phyloP scores from a whole-genome alignment of 2,888 invertebrate species.

The Pandemis cinnamomeana region DNA sequence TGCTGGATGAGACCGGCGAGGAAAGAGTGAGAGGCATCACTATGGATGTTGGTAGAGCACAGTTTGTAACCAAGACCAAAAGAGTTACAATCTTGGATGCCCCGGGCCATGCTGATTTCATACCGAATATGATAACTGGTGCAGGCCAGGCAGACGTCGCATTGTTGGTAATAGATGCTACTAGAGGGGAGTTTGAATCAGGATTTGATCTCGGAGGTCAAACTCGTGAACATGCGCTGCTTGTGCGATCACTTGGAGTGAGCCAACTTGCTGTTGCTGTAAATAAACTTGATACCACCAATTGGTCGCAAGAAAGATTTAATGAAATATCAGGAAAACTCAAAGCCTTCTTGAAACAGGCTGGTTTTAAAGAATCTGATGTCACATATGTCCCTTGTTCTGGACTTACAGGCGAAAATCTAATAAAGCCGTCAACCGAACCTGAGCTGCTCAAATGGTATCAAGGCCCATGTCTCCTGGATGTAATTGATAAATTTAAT shows the following conservation, averaged over 20 bases:
- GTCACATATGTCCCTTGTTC: conserved; percentile 97
- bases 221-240: conserved; percentile 97
- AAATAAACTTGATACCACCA: conserved; percentile 98
- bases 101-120: conserved; percentile 99
- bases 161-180: conserved; percentile 97
- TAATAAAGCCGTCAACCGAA: conserved; percentile 88
- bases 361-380: conserved; percentile 94
- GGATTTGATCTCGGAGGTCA: conserved; percentile 99
- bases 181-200: conserved; percentile 98
- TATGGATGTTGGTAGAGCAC: conserved; percentile 98
- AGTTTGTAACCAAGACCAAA: conserved; percentile 95
- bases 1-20: conserved; percentile 99
- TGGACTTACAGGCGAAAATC: conserved; percentile 97
- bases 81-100: conserved; percentile 95
- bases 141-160: conserved; percentile 99
- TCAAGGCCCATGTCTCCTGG: conserved; percentile 91
- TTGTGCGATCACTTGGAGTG: conserved; percentile 95
- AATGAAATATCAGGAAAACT: conserved; percentile 94
- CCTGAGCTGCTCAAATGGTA: conserved; percentile 89
- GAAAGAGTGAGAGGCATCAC: conserved; percentile 98
- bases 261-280: conserved; percentile 97
- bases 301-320: conserved; percentile 96
- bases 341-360: conserved; percentile 93
- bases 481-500: conserved; percentile 94
- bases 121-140: conserved; percentile 99